Percentiles rank a stretch among this genome's conserved stretches.
Conservation (phyloP, 2,888 invertebrate species). For the Nymphalis polychloros region DNA sequence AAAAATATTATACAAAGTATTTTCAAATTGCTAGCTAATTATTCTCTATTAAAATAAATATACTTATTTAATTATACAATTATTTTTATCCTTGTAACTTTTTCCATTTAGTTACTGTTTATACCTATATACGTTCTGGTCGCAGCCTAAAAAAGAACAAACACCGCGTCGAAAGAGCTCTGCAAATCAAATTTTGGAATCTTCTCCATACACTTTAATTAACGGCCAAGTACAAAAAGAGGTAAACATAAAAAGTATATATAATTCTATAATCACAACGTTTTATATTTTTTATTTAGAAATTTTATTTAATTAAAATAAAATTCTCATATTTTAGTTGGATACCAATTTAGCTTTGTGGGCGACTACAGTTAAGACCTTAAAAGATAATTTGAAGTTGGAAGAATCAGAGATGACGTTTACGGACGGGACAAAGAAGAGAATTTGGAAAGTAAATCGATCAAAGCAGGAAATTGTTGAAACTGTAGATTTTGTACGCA, state of each 20-base stretch:
- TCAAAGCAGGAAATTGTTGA: slow-evolving; percentile 63
- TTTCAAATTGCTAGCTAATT: too few species aligned
- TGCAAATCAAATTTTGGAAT: slow-evolving; percentile 31
- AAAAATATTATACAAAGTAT: too few species aligned
- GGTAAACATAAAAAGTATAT: slow-evolving; percentile 37
- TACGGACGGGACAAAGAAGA: slow-evolving; percentile 59
- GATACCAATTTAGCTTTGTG: slow-evolving; percentile 55
- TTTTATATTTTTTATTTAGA: neutral
- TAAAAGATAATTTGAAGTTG: slow-evolving; percentile 62
- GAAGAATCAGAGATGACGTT: slow-evolving; percentile 66
- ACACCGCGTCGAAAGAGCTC: slow-evolving; percentile 26
- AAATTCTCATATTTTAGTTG: slow-evolving; percentile 47
- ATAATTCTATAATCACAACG: neutral
- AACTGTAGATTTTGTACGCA: slow-evolving; percentile 67
- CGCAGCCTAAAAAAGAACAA: slow-evolving; percentile 46
- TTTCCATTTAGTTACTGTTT: neutral
- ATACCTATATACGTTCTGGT: slow-evolving; percentile 10
- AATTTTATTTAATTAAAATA: too few species aligned
- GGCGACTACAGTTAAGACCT: slow-evolving; percentile 59
- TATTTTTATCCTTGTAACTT: neutral
- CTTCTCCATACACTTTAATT: slow-evolving; percentile 28
- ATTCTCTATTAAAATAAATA: too few species aligned
- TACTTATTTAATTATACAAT: too few species aligned
- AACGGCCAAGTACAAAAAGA: slow-evolving; percentile 51
- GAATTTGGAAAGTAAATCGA: slow-evolving; percentile 69